These are phyloP conservation scores for Eurytoma californica DNA, from an alignment of 2,888 invertebrate species.

Conservation along the genomic window DNA sequence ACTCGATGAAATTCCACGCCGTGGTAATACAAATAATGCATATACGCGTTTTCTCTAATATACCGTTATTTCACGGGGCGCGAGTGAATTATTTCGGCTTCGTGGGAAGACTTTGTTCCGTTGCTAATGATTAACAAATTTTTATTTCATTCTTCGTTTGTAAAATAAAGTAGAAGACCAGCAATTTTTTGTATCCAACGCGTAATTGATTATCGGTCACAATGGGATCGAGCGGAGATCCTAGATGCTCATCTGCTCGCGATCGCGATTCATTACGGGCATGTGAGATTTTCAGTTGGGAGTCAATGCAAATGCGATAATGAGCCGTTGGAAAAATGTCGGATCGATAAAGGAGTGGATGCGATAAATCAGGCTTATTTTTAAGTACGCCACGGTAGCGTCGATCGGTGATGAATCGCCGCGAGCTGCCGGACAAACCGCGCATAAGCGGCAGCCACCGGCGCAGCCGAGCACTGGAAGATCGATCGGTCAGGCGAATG, in stretches of 20 bases:
- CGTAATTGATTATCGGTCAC: too few species aligned
- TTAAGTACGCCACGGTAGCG: neutral
- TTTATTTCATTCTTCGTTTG: neutral
- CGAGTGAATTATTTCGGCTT: neutral
- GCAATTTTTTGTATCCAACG: too few species aligned
- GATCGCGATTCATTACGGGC: too few species aligned
- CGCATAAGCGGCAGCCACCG: neutral
- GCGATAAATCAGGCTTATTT: conserved; percentile 17
- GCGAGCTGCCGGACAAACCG: neutral
- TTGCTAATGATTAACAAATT: neutral
- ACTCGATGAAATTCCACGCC: neutral
- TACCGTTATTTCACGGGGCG: too few species aligned
- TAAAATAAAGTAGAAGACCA: neutral
- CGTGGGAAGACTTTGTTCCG: neutral
- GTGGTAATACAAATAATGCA: neutral
- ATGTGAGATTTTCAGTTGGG: too few species aligned
- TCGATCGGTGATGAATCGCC: conserved; percentile 10
- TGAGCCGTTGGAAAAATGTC: neutral
- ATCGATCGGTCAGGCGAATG: conserved; percentile 35
- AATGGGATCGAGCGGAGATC: too few species aligned
- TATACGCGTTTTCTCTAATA: neutral
- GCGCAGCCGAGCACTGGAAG: conserved; percentile 20
- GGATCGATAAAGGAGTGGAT: neutral
- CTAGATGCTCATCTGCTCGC: too few species aligned
- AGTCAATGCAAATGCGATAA: too few species aligned